Conservation (phyloP, 2,113 vertebrate genomes). For the Actenoides lindsayi region DNA sequence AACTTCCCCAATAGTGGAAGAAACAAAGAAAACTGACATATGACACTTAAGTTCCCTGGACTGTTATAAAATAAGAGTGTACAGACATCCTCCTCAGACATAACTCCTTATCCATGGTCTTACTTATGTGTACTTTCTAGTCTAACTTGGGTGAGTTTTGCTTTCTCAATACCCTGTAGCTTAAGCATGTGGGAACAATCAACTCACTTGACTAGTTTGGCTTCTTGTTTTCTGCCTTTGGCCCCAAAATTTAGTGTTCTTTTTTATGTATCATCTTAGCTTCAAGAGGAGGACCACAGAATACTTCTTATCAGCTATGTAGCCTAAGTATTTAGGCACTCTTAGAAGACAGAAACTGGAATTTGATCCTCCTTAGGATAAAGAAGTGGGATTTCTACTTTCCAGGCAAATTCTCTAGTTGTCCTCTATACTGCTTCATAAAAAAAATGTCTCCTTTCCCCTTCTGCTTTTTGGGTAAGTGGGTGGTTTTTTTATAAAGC, state of each 20-base stretch:
- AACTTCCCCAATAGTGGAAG: not conserved
- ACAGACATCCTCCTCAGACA: not conserved
- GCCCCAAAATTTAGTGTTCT: not conserved
- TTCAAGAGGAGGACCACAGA: not conserved
- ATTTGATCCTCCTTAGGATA: not conserved
- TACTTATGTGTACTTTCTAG: not conserved
- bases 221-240: not conserved
- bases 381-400: not conserved
- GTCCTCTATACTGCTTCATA: not conserved
- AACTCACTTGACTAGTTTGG: not conserved
- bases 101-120: not conserved
- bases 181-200: not conserved
- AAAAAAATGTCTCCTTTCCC: not conserved
- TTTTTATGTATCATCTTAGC: not conserved
- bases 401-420: not conserved
- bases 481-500: not conserved
- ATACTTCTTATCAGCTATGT: not conserved
- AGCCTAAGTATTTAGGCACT: not conserved
- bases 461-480: constrained; percentile 3
- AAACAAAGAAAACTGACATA: not conserved
- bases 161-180: not conserved
- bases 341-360: not conserved
- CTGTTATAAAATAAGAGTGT: not conserved
- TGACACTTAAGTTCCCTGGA: not conserved
- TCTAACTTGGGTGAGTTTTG: not conserved